phyloP scores from a whole-genome alignment of 2,797 vertebrate genomes.

The Tinamus major region DNA sequence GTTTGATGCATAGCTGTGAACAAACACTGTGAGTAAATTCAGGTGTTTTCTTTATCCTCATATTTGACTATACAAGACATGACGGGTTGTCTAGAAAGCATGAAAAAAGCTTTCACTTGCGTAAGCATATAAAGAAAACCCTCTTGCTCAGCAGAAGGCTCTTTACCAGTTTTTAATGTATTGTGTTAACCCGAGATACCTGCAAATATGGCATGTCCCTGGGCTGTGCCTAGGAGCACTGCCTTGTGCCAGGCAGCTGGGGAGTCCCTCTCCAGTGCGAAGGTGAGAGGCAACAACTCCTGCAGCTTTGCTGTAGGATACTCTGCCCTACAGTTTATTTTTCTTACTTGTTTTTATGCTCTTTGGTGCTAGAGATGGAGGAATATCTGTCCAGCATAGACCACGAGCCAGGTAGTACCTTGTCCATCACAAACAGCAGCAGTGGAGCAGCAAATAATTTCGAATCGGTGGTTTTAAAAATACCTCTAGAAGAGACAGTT shows the following conservation, averaged over 20 bases:
- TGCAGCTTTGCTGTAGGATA: background rate
- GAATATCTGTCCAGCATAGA: background rate
- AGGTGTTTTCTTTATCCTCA: background rate
- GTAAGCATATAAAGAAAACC: background rate
- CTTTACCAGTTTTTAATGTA: background rate
- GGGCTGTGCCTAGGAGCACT: background rate
- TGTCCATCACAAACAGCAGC: background rate
- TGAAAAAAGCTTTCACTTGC: background rate
- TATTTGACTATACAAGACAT: background rate
- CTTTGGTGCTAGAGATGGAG: background rate
- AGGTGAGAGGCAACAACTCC: background rate
- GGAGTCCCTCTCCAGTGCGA: background rate
- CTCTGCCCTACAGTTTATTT: background rate
- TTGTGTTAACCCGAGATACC: background rate
- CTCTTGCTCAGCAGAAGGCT: background rate
- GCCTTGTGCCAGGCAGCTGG: fast-evolving
- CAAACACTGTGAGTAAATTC: background rate
- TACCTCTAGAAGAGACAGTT: background rate
- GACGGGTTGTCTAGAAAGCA: background rate
- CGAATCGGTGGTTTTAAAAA: background rate
- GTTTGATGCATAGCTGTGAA: background rate
- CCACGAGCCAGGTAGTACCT: background rate
- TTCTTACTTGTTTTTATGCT: background rate
- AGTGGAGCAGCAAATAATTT: background rate
- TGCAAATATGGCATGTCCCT: background rate